Evolutionary conservation across 1,140 invertebrate species (phyloP).

Genomic region (Leguminivora glycinivorella): DNA sequence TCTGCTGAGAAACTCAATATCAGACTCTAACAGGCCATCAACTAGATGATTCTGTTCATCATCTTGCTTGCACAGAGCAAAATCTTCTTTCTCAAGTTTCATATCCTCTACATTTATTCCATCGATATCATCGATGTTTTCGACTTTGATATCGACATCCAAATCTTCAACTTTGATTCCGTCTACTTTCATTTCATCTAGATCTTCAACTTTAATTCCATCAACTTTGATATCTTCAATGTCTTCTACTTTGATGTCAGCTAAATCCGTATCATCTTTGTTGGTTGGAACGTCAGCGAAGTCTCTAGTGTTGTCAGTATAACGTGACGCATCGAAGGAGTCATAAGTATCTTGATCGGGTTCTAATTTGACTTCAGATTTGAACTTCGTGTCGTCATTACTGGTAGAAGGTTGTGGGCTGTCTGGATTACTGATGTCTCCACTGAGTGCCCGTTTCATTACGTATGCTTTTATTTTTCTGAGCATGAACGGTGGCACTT

Average conservation of each 20-base stretch:
- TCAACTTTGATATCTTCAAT: slow-evolving; percentile 73
- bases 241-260: slow-evolving; percentile 72
- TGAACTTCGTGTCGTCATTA: slow-evolving; percentile 56
- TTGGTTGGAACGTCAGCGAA: slow-evolving; percentile 60
- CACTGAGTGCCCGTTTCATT: slow-evolving; percentile 60
- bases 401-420: slow-evolving; percentile 69
- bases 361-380: slow-evolving; percentile 66
- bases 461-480: slow-evolving; percentile 84
- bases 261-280: slow-evolving; percentile 67
- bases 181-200: slow-evolving; percentile 65
- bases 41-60: slow-evolving; percentile 67
- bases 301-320: slow-evolving; percentile 61
- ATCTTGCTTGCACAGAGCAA: slow-evolving; percentile 66
- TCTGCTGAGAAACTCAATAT: slow-evolving; percentile 76
- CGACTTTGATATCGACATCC: slow-evolving; percentile 63
- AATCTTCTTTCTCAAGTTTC: slow-evolving; percentile 67
- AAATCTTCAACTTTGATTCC: slow-evolving; percentile 65
- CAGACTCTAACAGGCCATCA: slow-evolving; percentile 72
- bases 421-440: slow-evolving; percentile 54
- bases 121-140: slow-evolving; percentile 65
- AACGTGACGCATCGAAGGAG: slow-evolving; percentile 65
- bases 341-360: slow-evolving; percentile 58
- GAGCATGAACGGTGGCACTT: slow-evolving; percentile 85
- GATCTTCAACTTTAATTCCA: slow-evolving; percentile 66
- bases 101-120: slow-evolving; percentile 71